Percentiles rank a stretch among this genome's conserved stretches.
Evolutionary conservation across 37 sponge, comb jelly and placozoan genomes (phyloP).

Genomic region (Geodia barretti): DNA sequence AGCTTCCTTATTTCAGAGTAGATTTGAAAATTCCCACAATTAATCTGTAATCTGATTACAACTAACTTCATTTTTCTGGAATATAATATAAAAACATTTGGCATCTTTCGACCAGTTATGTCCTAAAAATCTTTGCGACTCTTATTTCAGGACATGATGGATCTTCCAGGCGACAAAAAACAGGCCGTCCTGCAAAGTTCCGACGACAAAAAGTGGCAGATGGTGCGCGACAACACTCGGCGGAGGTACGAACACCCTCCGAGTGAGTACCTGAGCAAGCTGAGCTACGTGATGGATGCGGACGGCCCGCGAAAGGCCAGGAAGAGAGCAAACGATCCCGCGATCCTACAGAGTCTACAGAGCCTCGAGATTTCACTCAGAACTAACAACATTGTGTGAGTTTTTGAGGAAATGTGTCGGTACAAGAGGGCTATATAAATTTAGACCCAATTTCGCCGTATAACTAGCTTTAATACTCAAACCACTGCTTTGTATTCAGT

Average conservation of each 20-base stretch:
- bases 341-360: constrained; percentile 36
- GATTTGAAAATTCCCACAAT: too few species aligned
- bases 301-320: constrained; percentile 23
- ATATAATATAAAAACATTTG: too few species aligned
- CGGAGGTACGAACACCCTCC: constrained; percentile 25
- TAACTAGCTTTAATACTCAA: not conserved
- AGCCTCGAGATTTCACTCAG: constrained; percentile 74
- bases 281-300: constrained; percentile 51
- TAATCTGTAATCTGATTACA: too few species aligned
- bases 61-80: too few species aligned
- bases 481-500: not conserved
- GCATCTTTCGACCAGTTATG: too few species aligned
- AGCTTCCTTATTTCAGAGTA: too few species aligned
- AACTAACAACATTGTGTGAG: constrained; percentile 70
- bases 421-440: not conserved
- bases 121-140: too few species aligned
- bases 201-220: constrained; percentile 71
- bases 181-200: constrained; percentile 33
- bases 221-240: constrained; percentile 52
- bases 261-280: constrained; percentile 37
- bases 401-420: constrained; percentile 31
- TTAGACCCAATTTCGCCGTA: too few species aligned
- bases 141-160: constrained; percentile 78
- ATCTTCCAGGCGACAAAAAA: constrained; percentile 67
- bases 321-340: constrained; percentile 34